Conservation (phyloP, 2,888 invertebrate genomes). For the Branchipolynoe longqiensis region DNA sequence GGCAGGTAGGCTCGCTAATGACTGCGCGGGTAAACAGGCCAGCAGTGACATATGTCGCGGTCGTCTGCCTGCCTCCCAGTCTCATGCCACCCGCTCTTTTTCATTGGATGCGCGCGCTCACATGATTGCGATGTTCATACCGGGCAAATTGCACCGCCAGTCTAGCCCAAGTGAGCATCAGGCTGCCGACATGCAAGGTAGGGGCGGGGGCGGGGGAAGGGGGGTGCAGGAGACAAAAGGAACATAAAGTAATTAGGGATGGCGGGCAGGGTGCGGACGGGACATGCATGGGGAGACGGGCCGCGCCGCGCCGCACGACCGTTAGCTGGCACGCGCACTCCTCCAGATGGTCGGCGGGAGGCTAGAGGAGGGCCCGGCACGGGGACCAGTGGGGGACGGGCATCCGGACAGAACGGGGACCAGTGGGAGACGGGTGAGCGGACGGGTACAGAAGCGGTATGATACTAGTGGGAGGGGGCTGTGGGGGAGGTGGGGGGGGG, state of each 20-base stretch:
- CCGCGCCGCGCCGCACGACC: constrained; percentile 29
- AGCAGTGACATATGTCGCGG: constrained; percentile 23
- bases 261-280: not conserved
- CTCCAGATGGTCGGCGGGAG: constrained; percentile 28
- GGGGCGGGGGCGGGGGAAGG: no score
- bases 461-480: not conserved
- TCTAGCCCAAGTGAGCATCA: constrained; percentile 45
- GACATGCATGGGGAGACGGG: no score
- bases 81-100: constrained; percentile 53
- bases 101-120: constrained; percentile 34
- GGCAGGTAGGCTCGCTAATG: not conserved
- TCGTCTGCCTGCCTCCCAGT: no score
- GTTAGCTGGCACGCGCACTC: not conserved
- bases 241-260: constrained; percentile 4
- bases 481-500: not conserved
- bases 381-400: not conserved
- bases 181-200: constrained; percentile 18
- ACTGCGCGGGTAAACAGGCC: constrained; percentile 11
- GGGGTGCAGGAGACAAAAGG: constrained; percentile 30
- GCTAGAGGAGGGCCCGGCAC: not conserved
- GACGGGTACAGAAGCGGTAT: no score
- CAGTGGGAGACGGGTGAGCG: no score
- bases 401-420: no score
- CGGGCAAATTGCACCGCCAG: constrained; percentile 17
- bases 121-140: constrained; percentile 54